Evolutionary conservation across 2,797 vertebrate genomes (phyloP).

Genomic region (Hydrolagus colliei): DNA sequence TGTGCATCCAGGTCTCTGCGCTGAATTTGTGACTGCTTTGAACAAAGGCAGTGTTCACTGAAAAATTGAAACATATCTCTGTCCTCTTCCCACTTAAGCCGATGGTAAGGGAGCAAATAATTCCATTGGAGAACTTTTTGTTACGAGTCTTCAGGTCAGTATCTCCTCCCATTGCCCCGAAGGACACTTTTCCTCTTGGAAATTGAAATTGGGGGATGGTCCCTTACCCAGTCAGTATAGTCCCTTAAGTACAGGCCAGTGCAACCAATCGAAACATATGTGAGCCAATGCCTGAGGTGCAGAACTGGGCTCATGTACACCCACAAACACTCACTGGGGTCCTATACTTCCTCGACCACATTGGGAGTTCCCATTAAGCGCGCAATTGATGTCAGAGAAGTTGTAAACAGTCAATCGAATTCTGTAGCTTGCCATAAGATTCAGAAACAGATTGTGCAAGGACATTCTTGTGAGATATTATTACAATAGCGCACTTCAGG

Average conservation of each 20-base stretch:
- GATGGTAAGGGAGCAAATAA: not conserved
- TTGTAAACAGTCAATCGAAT: slow-evolving; percentile 3
- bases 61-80: not conserved
- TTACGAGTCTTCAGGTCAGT: not conserved
- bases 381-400: not conserved
- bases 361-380: not conserved
- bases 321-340: slow-evolving; percentile 13
- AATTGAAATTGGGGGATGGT: not conserved
- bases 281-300: not conserved
- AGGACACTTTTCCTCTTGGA: not conserved
- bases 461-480: not conserved
- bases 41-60: not conserved
- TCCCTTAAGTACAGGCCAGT: not conserved
- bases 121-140: not conserved
- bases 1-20: not conserved
- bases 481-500: not conserved
- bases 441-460: not conserved
- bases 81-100: too few species aligned
- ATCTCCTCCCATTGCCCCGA: not conserved
- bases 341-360: not conserved
- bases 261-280: not conserved
- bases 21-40: not conserved
- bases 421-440: not conserved
- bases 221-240: not conserved
- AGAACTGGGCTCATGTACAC: not conserved